Evolutionary conservation across 2,113 vertebrate genomes (phyloP).

Genomic region (Dipodomys stephensi): DNA sequence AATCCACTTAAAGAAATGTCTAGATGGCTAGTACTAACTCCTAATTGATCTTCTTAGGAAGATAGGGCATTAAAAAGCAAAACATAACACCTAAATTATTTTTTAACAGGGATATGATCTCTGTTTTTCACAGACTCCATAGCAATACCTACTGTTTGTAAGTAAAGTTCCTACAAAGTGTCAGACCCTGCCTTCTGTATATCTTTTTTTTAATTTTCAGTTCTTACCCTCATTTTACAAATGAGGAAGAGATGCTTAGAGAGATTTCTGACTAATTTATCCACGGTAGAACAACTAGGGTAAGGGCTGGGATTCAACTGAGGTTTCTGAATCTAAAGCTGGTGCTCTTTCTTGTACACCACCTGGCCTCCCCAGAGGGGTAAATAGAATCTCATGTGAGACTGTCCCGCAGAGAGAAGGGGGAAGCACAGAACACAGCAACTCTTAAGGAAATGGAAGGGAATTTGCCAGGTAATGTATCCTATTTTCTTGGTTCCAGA

Average conservation of each 20-base stretch:
- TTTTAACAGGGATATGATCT: neutral
- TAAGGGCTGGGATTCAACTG: neutral
- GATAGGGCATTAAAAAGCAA: neutral
- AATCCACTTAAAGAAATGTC: constrained; percentile 10
- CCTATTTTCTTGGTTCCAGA: constrained; percentile 2
- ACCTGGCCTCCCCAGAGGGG: neutral
- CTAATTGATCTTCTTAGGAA: neutral
- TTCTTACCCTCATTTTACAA: neutral
- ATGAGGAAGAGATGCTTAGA: neutral
- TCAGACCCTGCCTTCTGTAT: neutral
- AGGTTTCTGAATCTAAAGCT: neutral
- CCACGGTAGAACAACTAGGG: neutral
- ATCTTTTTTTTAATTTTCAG: neutral
- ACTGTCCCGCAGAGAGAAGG: accelerated
- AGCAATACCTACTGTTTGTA: neutral
- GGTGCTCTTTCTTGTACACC: neutral
- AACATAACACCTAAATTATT: neutral
- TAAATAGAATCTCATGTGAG: accelerated
- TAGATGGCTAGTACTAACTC: neutral
- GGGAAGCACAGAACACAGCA: neutral
- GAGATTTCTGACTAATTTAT: neutral
- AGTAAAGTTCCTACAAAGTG: neutral
- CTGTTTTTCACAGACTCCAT: neutral
- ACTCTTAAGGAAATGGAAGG: neutral
- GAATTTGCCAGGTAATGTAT: neutral